Evolutionary conservation across 2,113 vertebrate species (phyloP).

Genomic region (Phainopepla nitens): DNA sequence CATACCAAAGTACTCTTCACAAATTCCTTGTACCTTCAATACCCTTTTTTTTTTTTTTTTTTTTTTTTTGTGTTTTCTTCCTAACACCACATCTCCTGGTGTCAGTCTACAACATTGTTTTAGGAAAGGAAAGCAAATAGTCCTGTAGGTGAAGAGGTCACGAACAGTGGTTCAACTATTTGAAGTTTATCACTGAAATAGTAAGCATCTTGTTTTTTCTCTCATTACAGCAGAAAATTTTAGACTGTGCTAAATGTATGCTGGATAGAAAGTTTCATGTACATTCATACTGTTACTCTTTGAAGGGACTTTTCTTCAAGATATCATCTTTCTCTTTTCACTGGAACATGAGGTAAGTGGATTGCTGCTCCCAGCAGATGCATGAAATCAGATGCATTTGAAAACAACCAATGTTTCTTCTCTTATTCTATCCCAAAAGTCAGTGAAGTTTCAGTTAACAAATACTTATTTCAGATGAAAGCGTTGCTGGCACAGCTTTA

Average conservation of each 20-base stretch:
- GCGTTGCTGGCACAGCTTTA: not conserved
- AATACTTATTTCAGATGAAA: not conserved
- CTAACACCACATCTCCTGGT: not conserved
- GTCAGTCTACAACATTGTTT: not conserved
- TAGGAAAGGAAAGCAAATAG: not conserved
- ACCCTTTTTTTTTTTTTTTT: fast-evolving
- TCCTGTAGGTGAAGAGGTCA: not conserved
- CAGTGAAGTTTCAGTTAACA: not conserved
- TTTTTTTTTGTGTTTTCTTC: not conserved
- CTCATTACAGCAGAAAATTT: not conserved
- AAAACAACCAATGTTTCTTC: not conserved
- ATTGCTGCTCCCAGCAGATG: not conserved
- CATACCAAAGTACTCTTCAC: not conserved
- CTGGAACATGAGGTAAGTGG: not conserved
- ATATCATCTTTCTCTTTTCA: not conserved
- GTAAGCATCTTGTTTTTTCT: not conserved
- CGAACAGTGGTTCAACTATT: not conserved
- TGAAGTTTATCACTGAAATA: not conserved
- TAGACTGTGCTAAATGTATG: not conserved
- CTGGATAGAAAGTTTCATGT: not conserved
- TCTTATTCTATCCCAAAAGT: not conserved
- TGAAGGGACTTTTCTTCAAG: not conserved
- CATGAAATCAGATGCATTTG: not conserved
- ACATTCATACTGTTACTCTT: not conserved
- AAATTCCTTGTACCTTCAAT: not conserved